Percentiles rank a stretch among this genome's conserved stretches.
Conservation (phyloP, 2,113 vertebrate genomes). For the Rhinoptilus africanus region DNA sequence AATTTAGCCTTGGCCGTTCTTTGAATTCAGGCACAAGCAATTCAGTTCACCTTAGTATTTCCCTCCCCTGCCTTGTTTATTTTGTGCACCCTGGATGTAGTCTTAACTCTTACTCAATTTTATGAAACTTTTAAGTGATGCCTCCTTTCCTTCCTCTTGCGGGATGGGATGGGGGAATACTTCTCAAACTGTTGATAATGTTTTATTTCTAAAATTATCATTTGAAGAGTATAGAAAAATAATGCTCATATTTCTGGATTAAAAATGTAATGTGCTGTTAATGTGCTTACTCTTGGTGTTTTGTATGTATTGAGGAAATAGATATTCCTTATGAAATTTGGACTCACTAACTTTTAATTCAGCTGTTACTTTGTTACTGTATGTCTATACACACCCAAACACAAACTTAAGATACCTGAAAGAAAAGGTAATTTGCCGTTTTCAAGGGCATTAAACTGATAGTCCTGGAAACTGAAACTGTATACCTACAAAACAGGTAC, state of each 20-base stretch:
- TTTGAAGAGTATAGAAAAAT: neutral
- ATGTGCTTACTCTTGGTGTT: neutral
- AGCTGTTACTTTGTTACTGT: neutral
- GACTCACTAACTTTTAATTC: neutral
- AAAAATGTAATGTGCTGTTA: neutral
- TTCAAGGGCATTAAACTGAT: neutral
- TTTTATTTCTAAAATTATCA: neutral
- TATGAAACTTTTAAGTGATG: neutral
- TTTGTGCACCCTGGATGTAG: neutral
- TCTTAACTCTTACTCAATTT: neutral
- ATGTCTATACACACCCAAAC: neutral
- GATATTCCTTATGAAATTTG: neutral
- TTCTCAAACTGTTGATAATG: neutral
- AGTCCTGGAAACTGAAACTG: conserved; percentile 27
- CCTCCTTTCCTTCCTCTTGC: neutral
- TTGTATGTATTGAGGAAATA: neutral
- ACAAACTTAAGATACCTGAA: neutral
- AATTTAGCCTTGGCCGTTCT: neutral
- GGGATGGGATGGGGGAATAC: too few species aligned
- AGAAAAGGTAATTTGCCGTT: neutral
- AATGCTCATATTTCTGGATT: neutral
- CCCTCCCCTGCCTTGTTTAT: neutral
- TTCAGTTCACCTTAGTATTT: neutral
- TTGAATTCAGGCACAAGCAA: neutral
- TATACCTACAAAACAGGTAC: conserved; percentile 39